Percentiles rank a stretch among this genome's conserved stretches.
These are phyloP conservation scores for Latrodectus geometricus DNA, from an alignment of 1,140 invertebrate species.

Conservation along the genomic window DNA sequence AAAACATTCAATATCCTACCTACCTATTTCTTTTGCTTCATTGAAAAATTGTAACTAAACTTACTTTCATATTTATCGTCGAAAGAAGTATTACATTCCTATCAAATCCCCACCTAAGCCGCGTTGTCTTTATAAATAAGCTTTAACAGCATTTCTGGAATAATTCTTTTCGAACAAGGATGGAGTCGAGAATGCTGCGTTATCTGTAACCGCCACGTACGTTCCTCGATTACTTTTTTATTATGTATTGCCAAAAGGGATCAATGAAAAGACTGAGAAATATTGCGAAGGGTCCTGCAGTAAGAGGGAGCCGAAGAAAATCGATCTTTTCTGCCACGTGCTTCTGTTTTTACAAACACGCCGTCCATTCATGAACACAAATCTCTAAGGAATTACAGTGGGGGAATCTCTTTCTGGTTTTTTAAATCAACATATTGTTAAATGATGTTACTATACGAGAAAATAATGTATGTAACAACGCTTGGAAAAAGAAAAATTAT, in stretches of 20 bases:
- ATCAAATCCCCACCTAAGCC: slow-evolving; percentile 6
- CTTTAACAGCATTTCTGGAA: slow-evolving; percentile 46
- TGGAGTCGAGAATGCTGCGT: slow-evolving; percentile 22
- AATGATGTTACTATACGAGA: too few species aligned
- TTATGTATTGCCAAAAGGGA: slow-evolving; percentile 60
- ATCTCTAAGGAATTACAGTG: neutral
- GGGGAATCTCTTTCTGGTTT: too few species aligned
- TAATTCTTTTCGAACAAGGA: slow-evolving; percentile 59
- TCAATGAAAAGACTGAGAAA: slow-evolving; percentile 59
- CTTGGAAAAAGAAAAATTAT: too few species aligned
- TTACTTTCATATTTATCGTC: neutral
- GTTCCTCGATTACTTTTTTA: slow-evolving; percentile 58
- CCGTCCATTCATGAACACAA: slow-evolving; percentile 16
- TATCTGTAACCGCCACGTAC: slow-evolving; percentile 59
- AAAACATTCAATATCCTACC: too few species aligned
- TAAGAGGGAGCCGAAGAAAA: slow-evolving; percentile 18
- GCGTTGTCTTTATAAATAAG: slow-evolving; percentile 35
- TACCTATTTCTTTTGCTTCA: too few species aligned
- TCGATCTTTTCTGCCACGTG: slow-evolving; percentile 54
- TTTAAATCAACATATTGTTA: too few species aligned
- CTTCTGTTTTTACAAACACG: slow-evolving; percentile 54
- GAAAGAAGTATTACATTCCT: slow-evolving; percentile 20
- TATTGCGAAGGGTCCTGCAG: slow-evolving; percentile 41
- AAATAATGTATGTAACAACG: too few species aligned
- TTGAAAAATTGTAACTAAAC: too few species aligned